Evolutionary conservation across 2,888 invertebrate species (phyloP).

Genomic region (Digitonthophagus gazella): DNA sequence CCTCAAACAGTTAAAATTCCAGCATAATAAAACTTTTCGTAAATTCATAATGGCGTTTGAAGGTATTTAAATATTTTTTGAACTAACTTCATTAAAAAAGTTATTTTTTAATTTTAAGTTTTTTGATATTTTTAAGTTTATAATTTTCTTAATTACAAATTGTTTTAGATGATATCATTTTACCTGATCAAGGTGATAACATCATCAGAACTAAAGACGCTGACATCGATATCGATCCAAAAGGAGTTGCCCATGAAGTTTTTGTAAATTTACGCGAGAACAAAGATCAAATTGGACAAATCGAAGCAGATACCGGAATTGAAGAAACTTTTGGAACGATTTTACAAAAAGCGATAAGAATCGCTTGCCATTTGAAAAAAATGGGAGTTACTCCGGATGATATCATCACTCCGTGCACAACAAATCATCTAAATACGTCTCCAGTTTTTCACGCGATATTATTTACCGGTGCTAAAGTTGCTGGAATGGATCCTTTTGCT

Average conservation of each 20-base stretch:
- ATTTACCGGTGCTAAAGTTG: constrained; percentile 48
- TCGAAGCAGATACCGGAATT: constrained; percentile 51
- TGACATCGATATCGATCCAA: background rate
- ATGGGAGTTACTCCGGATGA: constrained; percentile 50
- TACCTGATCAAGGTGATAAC: constrained; percentile 20
- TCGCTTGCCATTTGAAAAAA: constrained; percentile 49
- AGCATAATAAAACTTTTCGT: too few species aligned
- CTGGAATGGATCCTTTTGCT: constrained; percentile 39
- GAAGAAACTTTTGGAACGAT: constrained; percentile 46
- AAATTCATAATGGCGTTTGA: too few species aligned
- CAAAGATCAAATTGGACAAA: constrained; percentile 40
- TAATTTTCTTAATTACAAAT: background rate
- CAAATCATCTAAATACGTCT: constrained; percentile 50
- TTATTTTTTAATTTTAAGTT: background rate
- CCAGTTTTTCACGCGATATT: constrained; percentile 53
- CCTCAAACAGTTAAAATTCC: too few species aligned
- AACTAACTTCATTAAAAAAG: too few species aligned
- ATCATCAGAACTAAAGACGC: constrained; percentile 11
- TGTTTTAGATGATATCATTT: constrained; percentile 10
- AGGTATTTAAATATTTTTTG: too few species aligned
- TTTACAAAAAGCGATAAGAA: constrained; percentile 47
- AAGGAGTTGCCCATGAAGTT: constrained; percentile 12
- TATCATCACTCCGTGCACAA: constrained; percentile 52
- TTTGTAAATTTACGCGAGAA: background rate
- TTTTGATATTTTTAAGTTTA: too few species aligned